Percentiles rank a stretch among this genome's conserved stretches.
phyloP scores from a whole-genome alignment of 2,113 vertebrate species.

The Amblyopsis rosae region DNA sequence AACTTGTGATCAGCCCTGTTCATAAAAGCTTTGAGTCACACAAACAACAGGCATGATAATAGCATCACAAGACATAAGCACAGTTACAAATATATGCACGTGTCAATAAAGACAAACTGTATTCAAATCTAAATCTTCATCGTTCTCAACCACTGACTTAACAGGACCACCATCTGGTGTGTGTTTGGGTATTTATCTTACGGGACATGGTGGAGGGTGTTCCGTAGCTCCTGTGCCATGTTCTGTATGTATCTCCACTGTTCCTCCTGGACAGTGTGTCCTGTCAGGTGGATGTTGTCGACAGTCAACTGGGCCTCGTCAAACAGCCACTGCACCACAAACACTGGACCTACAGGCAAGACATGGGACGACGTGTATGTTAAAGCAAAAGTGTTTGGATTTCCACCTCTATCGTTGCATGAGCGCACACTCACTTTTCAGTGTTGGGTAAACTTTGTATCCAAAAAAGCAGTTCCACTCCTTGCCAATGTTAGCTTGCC shows the following conservation, averaged over 20 bases:
- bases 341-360: conserved; percentile 84
- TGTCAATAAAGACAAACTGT: too few species aligned
- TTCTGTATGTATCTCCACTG: conserved; percentile 98
- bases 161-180: too few species aligned
- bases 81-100: too few species aligned
- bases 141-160: too few species aligned
- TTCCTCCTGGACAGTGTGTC: conserved; percentile 93
- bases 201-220: conserved; percentile 94
- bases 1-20: too few species aligned
- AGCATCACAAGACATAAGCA: too few species aligned
- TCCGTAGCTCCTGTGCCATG: conserved; percentile 89
- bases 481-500: conserved; percentile 73
- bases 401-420: too few species aligned
- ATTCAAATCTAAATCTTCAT: too few species aligned
- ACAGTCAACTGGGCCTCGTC: conserved; percentile 96
- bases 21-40: too few species aligned
- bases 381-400: too few species aligned
- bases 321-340: conserved; percentile 97
- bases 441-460: conserved; percentile 89
- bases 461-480: conserved; percentile 65
- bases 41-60: too few species aligned
- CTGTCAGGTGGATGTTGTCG: conserved; percentile 94
- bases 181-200: conserved; percentile 65
- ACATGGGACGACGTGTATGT: background rate
- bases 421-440: conserved; percentile 51